Conservation (phyloP, 2,113 vertebrate species). For the Catharus bicknelli region DNA sequence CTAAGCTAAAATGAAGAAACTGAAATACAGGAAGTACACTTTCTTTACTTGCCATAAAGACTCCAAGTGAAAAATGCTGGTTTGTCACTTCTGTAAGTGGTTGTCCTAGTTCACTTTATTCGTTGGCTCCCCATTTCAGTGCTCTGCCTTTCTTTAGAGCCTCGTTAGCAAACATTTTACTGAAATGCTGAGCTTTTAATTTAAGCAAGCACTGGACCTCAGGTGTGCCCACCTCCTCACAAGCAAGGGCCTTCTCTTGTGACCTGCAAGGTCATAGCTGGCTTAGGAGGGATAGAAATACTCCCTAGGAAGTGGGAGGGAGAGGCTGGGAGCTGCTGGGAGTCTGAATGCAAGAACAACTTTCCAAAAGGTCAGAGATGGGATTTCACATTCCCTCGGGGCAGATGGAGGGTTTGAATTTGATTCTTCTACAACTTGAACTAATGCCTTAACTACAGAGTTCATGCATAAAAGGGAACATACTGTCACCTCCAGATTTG, state of each 20-base stretch:
- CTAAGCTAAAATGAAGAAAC: not conserved
- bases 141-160: not conserved
- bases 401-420: not conserved
- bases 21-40: not conserved
- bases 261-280: not conserved
- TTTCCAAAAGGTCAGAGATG: not conserved
- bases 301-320: not conserved
- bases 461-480: not conserved
- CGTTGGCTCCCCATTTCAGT: not conserved
- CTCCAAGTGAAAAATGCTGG: not conserved
- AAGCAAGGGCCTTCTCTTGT: not conserved
- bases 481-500: not conserved
- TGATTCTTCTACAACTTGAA: not conserved
- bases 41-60: not conserved
- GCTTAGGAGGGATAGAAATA: not conserved
- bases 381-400: not conserved
- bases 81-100: not conserved
- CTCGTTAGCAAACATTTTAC: not conserved
- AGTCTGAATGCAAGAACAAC: not conserved
- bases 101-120: not conserved
- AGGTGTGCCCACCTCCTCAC: not conserved
- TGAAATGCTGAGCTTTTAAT: not conserved
- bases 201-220: not conserved
- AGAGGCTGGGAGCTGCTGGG: not conserved
- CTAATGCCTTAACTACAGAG: not conserved